Conservation (phyloP, 2,888 invertebrate species). For the Platypus cylindrus region DNA sequence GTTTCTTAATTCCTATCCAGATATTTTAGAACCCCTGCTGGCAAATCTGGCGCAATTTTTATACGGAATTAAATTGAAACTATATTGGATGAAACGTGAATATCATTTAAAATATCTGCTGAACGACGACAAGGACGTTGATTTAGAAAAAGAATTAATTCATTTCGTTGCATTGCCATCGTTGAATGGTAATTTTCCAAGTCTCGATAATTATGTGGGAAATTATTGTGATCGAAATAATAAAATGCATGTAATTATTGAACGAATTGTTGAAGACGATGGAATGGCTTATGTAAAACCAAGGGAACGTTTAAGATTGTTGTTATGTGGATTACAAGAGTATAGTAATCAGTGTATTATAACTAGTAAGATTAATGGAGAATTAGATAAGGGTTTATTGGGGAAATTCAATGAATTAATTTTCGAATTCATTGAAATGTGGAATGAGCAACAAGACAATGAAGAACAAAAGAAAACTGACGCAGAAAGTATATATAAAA, state of each 20-base stretch:
- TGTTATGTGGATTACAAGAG: slow-evolving; percentile 58
- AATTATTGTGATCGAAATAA: slow-evolving; percentile 30
- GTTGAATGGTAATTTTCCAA: slow-evolving; percentile 27
- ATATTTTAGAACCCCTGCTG: slow-evolving; percentile 61
- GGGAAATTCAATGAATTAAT: slow-evolving; percentile 42
- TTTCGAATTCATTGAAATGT: slow-evolving; percentile 50
- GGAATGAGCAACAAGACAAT: slow-evolving; percentile 64
- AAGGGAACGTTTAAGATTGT: slow-evolving; percentile 41
- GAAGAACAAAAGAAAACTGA: slow-evolving; percentile 54
- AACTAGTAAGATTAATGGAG: slow-evolving; percentile 29
- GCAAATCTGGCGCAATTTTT: slow-evolving; percentile 54
- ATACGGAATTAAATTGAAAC: slow-evolving; percentile 47
- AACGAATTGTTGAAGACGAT: too few relatives aligned
- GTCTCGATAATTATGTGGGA: slow-evolving; percentile 35
- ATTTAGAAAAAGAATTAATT: slow-evolving; percentile 22
- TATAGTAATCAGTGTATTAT: slow-evolving; percentile 51
- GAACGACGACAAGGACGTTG: slow-evolving; percentile 4
- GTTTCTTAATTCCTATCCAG: slow-evolving; percentile 60
- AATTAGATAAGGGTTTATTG: slow-evolving; percentile 22
- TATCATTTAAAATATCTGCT: slow-evolving; percentile 27
- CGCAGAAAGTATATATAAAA: slow-evolving; percentile 65
- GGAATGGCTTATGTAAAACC: slow-evolving; percentile 17
- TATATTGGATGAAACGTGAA: slow-evolving; percentile 40
- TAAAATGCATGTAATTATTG: too few relatives aligned
- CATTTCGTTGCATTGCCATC: slow-evolving; percentile 43